Percentiles rank a stretch among this genome's conserved stretches.
Evolutionary conservation across 1,140 invertebrate species (phyloP).

Genomic region (Zaprionus lachaisei): DNA sequence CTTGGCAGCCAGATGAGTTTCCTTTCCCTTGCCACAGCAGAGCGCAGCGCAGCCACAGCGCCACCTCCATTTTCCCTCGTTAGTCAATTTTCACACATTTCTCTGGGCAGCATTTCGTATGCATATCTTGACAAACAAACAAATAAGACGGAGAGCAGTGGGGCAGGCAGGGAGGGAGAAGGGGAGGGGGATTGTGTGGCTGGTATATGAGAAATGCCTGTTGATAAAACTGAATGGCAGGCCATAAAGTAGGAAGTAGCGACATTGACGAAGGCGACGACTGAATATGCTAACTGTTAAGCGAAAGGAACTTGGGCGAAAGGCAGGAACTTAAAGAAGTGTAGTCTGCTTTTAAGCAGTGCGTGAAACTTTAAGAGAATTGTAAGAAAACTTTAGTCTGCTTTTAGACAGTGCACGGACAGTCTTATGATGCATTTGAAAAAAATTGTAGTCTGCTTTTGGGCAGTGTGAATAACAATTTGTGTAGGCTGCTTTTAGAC

Average conservation of each 20-base stretch:
- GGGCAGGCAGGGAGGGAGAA: neutral
- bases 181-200: neutral
- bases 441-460: neutral
- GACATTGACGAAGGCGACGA: constrained; percentile 12
- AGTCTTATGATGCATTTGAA: too few relatives aligned
- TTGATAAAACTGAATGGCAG: constrained; percentile 47
- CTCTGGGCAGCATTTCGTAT: constrained; percentile 34
- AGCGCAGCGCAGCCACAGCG: neutral
- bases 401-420: neutral
- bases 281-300: constrained; percentile 10
- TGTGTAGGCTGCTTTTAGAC: too few relatives aligned
- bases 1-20: constrained; percentile 28
- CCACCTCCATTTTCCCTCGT: neutral
- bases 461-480: neutral
- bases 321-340: neutral
- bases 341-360: neutral
- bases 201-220: constrained; percentile 30
- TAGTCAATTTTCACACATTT: constrained; percentile 53
- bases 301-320: neutral
- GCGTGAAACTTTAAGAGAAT: neutral
- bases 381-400: neutral
- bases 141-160: constrained; percentile 7
- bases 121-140: constrained; percentile 49
- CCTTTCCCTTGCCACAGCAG: neutral
- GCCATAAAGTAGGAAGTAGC: constrained; percentile 24